Evolutionary conservation across 2,113 vertebrate species (phyloP).

Genomic region (Pygoscelis antarcticus): DNA sequence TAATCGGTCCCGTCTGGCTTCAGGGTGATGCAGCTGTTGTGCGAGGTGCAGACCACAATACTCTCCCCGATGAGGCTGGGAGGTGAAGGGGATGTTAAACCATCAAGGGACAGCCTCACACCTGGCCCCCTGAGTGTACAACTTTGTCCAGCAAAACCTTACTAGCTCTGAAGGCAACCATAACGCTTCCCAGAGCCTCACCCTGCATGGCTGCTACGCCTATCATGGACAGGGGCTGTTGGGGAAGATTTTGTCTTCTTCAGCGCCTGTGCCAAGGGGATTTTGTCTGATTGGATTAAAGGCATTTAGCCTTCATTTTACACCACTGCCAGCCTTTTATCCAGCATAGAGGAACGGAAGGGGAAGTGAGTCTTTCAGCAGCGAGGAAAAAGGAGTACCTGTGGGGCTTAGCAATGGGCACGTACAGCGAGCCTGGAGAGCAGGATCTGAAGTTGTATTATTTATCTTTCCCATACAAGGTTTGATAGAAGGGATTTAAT

Average conservation of each 20-base stretch:
- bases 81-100: background rate
- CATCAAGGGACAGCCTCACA: background rate
- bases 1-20: background rate
- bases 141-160: background rate
- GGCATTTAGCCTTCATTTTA: background rate
- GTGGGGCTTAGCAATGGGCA: background rate
- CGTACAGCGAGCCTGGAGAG: background rate
- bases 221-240: background rate
- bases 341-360: background rate
- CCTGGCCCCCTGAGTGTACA: background rate
- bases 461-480: background rate
- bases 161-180: background rate
- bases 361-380: background rate
- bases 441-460: background rate
- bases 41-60: background rate
- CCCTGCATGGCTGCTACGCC: rapidly evolving
- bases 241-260: background rate
- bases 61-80: background rate
- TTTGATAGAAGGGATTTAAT: background rate
- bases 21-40: background rate
- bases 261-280: background rate
- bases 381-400: background rate
- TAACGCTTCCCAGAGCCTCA: background rate
- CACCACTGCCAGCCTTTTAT: background rate
- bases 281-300: background rate